These are phyloP conservation scores for Ochropleura plecta DNA, from an alignment of 2,888 invertebrate species.

Conservation along the genomic window DNA sequence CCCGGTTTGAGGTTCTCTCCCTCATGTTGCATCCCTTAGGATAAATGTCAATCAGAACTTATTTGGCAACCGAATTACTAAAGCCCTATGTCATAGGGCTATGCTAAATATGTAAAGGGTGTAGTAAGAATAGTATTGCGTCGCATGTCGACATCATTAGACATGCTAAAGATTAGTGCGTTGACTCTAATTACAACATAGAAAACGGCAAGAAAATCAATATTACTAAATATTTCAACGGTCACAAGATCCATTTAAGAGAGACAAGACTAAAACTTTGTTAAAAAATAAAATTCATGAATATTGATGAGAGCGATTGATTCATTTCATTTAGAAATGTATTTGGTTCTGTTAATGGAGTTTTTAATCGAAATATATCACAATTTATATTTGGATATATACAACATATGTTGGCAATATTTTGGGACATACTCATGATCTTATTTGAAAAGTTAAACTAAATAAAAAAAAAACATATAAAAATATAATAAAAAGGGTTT, in stretches of 20 bases:
- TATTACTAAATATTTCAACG: conserved; percentile 21
- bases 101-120: neutral
- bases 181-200: conserved; percentile 24
- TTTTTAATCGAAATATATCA: conserved; percentile 1
- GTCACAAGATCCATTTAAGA: conserved; percentile 19
- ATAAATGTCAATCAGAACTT: no score
- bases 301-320: conserved; percentile 47
- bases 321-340: conserved; percentile 32
- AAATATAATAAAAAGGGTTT: no score
- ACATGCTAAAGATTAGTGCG: conserved; percentile 24
- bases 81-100: neutral
- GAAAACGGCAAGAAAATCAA: conserved; percentile 38
- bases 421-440: neutral
- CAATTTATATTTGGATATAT: neutral
- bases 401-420: neutral
- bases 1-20: no score
- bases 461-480: no score
- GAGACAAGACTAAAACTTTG: conserved; percentile 11
- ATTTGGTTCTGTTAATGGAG: neutral
- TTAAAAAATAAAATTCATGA: conserved; percentile 25
- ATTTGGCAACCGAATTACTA: no score
- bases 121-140: conserved; percentile 24
- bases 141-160: conserved; percentile 1
- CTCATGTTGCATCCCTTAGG: no score
- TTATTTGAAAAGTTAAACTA: neutral